A percentile compares a stretch with the other conserved stretches of the same genome.
Conservation (phyloP, 2,888 invertebrate genomes). For the Brachyopa scutellaris region DNA sequence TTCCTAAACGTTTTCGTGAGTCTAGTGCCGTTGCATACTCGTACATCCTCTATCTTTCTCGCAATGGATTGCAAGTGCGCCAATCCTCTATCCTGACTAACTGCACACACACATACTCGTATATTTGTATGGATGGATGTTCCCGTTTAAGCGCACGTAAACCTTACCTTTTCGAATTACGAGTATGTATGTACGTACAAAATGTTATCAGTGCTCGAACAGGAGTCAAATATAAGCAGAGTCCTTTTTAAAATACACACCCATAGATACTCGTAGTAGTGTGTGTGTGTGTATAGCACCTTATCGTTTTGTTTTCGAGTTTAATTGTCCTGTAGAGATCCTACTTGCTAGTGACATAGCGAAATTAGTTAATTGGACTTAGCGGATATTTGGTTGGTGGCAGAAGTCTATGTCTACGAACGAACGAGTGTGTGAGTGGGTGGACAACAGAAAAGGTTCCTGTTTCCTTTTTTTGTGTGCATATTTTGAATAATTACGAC, state of each 20-base stretch:
- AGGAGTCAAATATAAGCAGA: slow-evolving; percentile 61
- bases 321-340: slow-evolving; percentile 66
- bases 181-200: slow-evolving; percentile 26
- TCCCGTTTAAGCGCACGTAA: no score
- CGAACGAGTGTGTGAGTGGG: slow-evolving; percentile 5
- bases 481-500: slow-evolving; percentile 29
- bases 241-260: slow-evolving; percentile 28
- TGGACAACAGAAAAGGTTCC: not conserved
- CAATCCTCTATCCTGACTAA: slow-evolving; percentile 41
- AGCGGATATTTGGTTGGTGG: slow-evolving; percentile 39
- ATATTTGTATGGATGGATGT: no score
- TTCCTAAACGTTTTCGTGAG: slow-evolving; percentile 74
- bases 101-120: slow-evolving; percentile 5
- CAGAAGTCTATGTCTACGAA: not conserved
- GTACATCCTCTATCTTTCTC: slow-evolving; percentile 46
- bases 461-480: not conserved
- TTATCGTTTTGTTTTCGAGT: slow-evolving; percentile 65
- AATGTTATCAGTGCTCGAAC: slow-evolving; percentile 66
- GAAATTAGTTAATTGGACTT: slow-evolving; percentile 70
- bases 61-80: slow-evolving; percentile 62
- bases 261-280: no score
- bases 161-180: slow-evolving; percentile 21
- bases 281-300: slow-evolving; percentile 56
- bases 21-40: slow-evolving; percentile 50
- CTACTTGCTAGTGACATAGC: slow-evolving; percentile 48